phyloP scores from a whole-genome alignment of 2,113 vertebrate genomes.

The Grus americana region DNA sequence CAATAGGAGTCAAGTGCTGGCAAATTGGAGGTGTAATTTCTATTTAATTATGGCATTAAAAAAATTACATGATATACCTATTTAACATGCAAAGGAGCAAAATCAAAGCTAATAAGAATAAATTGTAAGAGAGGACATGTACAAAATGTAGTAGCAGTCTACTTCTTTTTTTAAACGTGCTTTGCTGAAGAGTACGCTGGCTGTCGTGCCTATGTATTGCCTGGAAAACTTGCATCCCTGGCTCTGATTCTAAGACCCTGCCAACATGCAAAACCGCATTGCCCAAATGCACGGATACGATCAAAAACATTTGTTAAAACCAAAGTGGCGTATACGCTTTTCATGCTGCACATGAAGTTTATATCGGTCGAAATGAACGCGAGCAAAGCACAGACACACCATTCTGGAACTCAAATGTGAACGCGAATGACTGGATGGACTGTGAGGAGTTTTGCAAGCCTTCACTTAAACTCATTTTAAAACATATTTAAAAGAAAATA shows the following conservation, averaged over 20 bases:
- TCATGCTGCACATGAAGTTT: not conserved
- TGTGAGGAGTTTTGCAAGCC: not conserved
- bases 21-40: constrained; percentile 62
- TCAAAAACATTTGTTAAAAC: not conserved
- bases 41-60: constrained; percentile 57
- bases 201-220: not conserved
- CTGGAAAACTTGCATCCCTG: not conserved
- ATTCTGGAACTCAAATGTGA: not conserved
- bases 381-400: not conserved
- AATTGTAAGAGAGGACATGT: not conserved
- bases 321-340: not conserved
- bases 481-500: not conserved
- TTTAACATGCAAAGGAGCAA: constrained; percentile 58
- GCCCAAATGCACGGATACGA: not conserved
- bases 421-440: not conserved
- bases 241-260: not conserved
- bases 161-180: not conserved
- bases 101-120: constrained; percentile 52
- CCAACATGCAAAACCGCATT: not conserved
- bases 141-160: not conserved
- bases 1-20: constrained; percentile 61
- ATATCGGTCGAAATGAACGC: not conserved
- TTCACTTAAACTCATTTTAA: not conserved
- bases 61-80: constrained; percentile 44
- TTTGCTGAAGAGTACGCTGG: not conserved